These are phyloP conservation scores for Gambusia holbrooki DNA, from an alignment of 2,113 vertebrate genomes.

Conservation along the genomic window DNA sequence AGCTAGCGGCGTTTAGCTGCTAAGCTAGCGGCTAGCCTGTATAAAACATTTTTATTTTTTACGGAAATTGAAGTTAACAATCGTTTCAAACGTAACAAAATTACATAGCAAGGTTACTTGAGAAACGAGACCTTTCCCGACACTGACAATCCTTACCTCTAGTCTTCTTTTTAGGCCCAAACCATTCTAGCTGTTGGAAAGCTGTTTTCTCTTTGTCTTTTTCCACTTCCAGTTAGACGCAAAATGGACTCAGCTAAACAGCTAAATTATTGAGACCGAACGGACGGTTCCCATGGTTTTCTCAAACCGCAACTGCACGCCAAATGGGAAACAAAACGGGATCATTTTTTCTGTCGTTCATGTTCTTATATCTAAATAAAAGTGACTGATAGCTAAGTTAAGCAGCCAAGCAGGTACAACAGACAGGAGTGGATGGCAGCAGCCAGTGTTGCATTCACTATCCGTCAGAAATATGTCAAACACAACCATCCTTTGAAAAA, in stretches of 20 bases:
- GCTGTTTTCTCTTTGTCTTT: constrained; percentile 85
- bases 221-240: constrained; percentile 79
- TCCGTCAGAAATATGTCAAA: constrained; percentile 22
- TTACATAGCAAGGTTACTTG: background rate
- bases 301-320: constrained; percentile 22
- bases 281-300: constrained; percentile 40
- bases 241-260: constrained; percentile 73
- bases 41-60: constrained; percentile 35
- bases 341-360: constrained; percentile 60
- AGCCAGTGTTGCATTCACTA: constrained; percentile 35
- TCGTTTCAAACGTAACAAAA: constrained; percentile 18
- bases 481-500: background rate
- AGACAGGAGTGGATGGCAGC: constrained; percentile 67
- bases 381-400: constrained; percentile 69
- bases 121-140: background rate
- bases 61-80: constrained; percentile 44
- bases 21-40: constrained; percentile 62
- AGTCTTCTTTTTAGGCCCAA: constrained; percentile 84
- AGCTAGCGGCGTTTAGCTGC: constrained; percentile 28
- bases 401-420: constrained; percentile 75
- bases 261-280: constrained; percentile 56
- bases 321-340: constrained; percentile 32
- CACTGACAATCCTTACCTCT: constrained; percentile 79
- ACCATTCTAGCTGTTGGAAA: constrained; percentile 84
- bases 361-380: constrained; percentile 53